Base-by-base conservation (phyloP, 1,140 invertebrate species). In the Lasioglossum albipes region DNA sequence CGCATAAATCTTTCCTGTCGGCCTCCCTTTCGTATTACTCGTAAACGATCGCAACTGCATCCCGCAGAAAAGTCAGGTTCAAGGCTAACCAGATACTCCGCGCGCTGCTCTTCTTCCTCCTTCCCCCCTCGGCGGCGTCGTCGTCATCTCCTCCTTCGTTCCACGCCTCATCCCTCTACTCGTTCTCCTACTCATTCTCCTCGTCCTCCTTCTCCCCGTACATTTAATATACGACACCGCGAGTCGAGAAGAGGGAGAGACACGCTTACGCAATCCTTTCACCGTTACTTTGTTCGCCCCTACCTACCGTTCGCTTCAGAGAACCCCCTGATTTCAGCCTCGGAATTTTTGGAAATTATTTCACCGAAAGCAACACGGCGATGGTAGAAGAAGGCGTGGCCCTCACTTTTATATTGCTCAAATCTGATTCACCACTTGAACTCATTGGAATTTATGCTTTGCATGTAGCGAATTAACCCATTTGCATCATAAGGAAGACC, bases 231-330 rank as follows among this genome's bases (percentile, higher is more conserved):
- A 82, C 64, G 83, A 82, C 45, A 64, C 70, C 27, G 54, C 22
- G 22, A 12, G 41, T n/a, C 54, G 61, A 41, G 42, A 42, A 13
- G 49, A 75, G 66, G 68, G 65, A 16, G 52, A 18, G 52, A 4
- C 42, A 77, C 65, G 41, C 85, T 89, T 89, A 90, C 84, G 88
- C 87, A 90, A 90, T 88, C 87, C 84, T 84, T 89, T 83, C 81
- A 85, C 87, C 87, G 83, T 87, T 89, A 89, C 80, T 88, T 85
- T 81, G 72, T 82, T 81, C 79, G 64, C 61, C 64, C 49, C 62
- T 83, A 77, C 69, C 65, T 59, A 78, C 64, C 62, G 73, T 64
- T 75, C 45, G 52, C 49, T 66, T 52, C 41, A 76, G 54, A 5
- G 57, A 62, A 49, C 13, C 45, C 45, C 45, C 13, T 13, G 45